Evolutionary conservation across 2,113 vertebrate species (phyloP), one percentile per base, ranked within the genome.

Genomic region (Mormyrus lacerda): DNA sequence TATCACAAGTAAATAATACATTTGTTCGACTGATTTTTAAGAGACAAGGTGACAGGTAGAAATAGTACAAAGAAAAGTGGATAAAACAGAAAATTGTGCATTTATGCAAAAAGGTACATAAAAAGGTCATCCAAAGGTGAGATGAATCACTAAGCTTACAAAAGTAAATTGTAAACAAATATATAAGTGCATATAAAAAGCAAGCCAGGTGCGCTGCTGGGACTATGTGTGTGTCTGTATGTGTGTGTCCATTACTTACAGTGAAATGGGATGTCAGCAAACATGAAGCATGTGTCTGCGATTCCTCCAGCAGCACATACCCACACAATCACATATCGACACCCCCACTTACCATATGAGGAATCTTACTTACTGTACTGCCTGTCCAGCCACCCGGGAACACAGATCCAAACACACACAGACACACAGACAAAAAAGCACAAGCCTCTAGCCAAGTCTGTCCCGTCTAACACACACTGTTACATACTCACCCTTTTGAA

Each of bases 401-500:
- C 61, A 53, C 76, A 65, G 35, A 44, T 21, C 51, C 58, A 73
- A 27, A 73, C 85, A 79, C 85, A 90, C 24, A 61, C 21, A 47
- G 45, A 47, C 45, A 47, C 45, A 47, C 47, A 61, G 21, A n/a
- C 55, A 58, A n/a, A 55, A 86, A 24, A 69, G 31, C 39, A 88
- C 39, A 88, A 55, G 53, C 15, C 31, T 19, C 48, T 76, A 7
- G 50, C 35, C 48, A 19, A 61, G 27, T n/a, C 79, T 85, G 15
- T 21, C 42, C 55, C 51, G 24, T 27, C 21, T 19, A 4, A 39
- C 4, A 27, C 21, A 48, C 35, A 31, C 1, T 31, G 51, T 44
- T n/a, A 95, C 96, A 48, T n/a, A 95, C 96, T 93, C 90, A 98
- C 98, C 97, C 95, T 91, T 92, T 90, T 87, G 93, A 94, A 90